phyloP scores from a whole-genome alignment of 1,140 invertebrate species.

The Drosophila pallidifrons region DNA sequence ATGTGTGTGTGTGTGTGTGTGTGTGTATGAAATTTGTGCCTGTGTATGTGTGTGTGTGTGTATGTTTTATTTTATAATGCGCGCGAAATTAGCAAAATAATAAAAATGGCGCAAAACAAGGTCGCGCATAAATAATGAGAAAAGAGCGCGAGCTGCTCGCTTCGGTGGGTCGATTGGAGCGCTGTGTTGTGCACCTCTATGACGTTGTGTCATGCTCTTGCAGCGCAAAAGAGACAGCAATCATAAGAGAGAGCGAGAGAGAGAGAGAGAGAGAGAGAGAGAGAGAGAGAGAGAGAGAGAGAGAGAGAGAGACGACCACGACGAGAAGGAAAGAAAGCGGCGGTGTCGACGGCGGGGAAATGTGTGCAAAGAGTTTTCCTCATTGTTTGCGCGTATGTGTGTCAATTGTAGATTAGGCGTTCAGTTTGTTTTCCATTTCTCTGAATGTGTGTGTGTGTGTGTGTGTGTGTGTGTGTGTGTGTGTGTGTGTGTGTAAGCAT shows the following conservation, averaged over 20 bases:
- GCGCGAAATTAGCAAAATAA: constrained; percentile 80
- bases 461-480: constrained; percentile 17
- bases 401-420: constrained; percentile 78
- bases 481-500: constrained; percentile 21
- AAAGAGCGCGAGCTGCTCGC: constrained; percentile 72
- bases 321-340: too few relatives aligned
- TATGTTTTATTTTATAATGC: constrained; percentile 68
- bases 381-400: constrained; percentile 74
- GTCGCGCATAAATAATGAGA: constrained; percentile 82
- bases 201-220: constrained; percentile 14
- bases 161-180: constrained; percentile 72
- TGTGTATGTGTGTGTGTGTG: constrained; percentile 34
- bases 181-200: constrained; percentile 52
- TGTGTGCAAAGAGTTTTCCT: constrained; percentile 50
- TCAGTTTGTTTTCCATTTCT: constrained; percentile 53
- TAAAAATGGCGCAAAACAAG: constrained; percentile 82
- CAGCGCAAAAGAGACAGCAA: not conserved
- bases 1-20: constrained; percentile 36
- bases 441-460: constrained; percentile 25
- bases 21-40: constrained; percentile 40
- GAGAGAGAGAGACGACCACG: not conserved
- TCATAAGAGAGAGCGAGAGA: not conserved
- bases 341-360: too few relatives aligned
- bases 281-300: not conserved
- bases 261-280: not conserved